Evolutionary conservation across 2,113 vertebrate genomes (phyloP).

Genomic region (Forbesichthys papilliferus): DNA sequence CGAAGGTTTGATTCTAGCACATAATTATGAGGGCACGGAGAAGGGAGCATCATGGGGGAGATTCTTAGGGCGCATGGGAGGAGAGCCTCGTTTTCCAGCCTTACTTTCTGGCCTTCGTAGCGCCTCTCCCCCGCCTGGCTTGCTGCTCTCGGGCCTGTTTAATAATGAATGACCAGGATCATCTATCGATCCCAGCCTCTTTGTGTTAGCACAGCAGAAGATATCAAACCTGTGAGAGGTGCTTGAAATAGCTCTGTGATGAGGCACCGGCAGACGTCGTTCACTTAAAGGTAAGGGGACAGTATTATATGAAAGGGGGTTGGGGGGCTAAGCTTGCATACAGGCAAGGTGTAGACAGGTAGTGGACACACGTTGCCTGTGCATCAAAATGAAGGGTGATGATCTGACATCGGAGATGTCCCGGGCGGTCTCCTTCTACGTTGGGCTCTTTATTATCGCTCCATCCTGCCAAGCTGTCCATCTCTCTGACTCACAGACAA

Average conservation of each 20-base stretch:
- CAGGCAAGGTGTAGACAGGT: not conserved
- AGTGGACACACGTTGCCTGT: constrained; percentile 28
- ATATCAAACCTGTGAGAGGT: constrained; percentile 72
- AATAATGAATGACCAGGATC: constrained; percentile 78
- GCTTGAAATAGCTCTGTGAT: constrained; percentile 62
- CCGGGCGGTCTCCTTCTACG: constrained; percentile 40
- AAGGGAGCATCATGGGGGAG: too few relatives aligned
- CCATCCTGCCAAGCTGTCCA: constrained; percentile 25
- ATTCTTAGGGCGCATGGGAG: too few relatives aligned
- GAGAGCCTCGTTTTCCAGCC: constrained; percentile 7
- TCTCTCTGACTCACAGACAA: constrained; percentile 44
- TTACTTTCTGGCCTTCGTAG: constrained; percentile 41
- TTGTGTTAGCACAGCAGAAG: constrained; percentile 71
- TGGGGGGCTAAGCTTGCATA: constrained; percentile 13
- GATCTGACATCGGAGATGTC: constrained; percentile 54
- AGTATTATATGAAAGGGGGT: constrained; percentile 11
- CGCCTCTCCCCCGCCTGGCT: constrained; percentile 41
- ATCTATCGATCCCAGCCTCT: constrained; percentile 73
- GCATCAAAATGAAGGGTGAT: constrained; percentile 50
- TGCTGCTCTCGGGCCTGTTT: constrained; percentile 66
- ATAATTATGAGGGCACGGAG: too few relatives aligned
- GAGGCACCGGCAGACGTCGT: constrained; percentile 36
- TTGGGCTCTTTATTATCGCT: constrained; percentile 45
- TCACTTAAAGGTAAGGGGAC: constrained; percentile 23
- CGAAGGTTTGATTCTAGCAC: too few relatives aligned